Conservation (phyloP, 2,113 vertebrate species). For the Orthochromis malagaraziensis region DNA sequence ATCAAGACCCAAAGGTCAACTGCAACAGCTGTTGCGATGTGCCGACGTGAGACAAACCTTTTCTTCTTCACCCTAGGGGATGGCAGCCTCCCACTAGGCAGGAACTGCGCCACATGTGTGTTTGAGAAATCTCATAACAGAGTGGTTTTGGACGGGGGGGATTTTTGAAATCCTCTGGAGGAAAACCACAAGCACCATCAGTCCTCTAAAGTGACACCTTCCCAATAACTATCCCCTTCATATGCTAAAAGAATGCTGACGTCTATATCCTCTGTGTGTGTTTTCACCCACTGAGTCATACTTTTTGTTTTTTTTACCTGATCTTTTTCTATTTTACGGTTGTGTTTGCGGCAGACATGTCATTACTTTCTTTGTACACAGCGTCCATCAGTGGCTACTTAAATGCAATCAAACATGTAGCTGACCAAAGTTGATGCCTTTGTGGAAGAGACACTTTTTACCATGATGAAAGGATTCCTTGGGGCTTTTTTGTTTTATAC, state of each 20-base stretch:
- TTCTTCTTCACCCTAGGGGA: conserved; percentile 10
- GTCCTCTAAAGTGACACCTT: neutral
- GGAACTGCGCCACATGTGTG: neutral
- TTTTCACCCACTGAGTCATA: neutral
- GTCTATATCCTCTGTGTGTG: neutral
- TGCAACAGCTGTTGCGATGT: conserved; percentile 45
- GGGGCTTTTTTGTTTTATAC: neutral
- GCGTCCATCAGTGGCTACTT: neutral
- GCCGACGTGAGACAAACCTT: conserved; percentile 4
- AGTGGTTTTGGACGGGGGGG: accelerated
- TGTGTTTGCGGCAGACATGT: neutral
- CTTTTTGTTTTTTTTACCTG: neutral
- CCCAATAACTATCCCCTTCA: neutral
- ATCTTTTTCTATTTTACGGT: neutral
- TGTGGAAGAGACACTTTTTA: neutral
- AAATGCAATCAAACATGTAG: neutral
- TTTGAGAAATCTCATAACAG: neutral
- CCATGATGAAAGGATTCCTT: conserved; percentile 4
- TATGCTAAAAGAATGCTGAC: neutral
- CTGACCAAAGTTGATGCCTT: neutral
- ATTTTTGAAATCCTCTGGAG: neutral
- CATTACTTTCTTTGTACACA: neutral
- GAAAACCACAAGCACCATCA: neutral
- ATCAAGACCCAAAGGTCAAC: conserved; percentile 66
- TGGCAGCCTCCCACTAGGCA: neutral